Base-by-base conservation (phyloP, 2,888 invertebrate species). In the Xestia xanthographa region DNA sequence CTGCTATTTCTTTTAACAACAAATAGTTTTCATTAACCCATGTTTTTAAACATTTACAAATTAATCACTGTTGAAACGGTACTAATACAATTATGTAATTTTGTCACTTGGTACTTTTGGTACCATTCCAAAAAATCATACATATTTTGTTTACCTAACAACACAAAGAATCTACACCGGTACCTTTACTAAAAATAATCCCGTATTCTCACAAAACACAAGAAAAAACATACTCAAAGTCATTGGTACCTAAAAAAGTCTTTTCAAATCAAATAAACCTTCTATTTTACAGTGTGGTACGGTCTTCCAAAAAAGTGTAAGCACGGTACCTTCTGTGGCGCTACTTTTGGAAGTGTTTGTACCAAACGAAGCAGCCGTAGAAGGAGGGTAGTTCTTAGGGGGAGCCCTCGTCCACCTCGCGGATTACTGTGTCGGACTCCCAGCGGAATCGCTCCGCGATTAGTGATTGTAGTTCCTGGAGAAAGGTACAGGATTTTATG, bases 351-450 rank as follows among this genome's bases (percentile, higher is more conserved):
- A 90, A 88, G 85, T 91, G 90, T 80, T 83, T 85, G 85, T 90
- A 89, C 75, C 89, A 90, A 56, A 89, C 69, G 71, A 88, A 88
- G 80, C 87, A 91, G 82, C 89, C 91, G 75, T 87, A 85, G 79
- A 91, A 72, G 34, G 85, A 76, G 29, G 82, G 79, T 56, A 88
- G 66, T 11, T 82, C 89, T 93, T 95, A 96, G 56, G 97, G 97
- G 0, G 97, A 97, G 75, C 91, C 96, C 87, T 97, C 97, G 77
- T 98, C 98, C 11, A 97, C 98, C 91, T 98, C 98, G 73, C 97
- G 97, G 87, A 98, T 98, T 0, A 98, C 97, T 0, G 97, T 97
- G 92, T 98, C 98, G 41, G 97, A 97, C 87, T 98, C 98, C 93
- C 97, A 97, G 58, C 97, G 94, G 75, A 97, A 95, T n/a, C 97